These are phyloP conservation scores for Caradrina kadenii DNA, from an alignment of 2,888 invertebrate species.

Conservation along the genomic window DNA sequence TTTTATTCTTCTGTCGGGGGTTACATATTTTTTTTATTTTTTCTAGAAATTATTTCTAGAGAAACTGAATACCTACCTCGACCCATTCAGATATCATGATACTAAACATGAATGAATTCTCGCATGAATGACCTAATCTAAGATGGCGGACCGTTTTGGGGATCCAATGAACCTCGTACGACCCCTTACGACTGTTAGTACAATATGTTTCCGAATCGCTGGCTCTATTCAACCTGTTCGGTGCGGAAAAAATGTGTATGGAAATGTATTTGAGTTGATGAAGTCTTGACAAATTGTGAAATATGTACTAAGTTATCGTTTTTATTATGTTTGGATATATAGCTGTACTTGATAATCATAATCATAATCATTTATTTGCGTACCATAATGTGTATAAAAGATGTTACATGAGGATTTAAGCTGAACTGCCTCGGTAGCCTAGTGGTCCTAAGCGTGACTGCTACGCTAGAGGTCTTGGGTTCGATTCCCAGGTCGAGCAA, in stretches of 20 bases:
- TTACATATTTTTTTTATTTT: no score
- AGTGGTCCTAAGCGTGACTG: no score
- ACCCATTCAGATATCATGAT: constrained; percentile 18
- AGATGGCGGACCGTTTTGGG: constrained; percentile 17
- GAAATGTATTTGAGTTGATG: neutral
- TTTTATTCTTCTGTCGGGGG: no score
- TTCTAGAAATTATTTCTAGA: neutral
- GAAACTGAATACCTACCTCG: neutral
- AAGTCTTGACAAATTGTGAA: neutral
- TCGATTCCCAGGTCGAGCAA: no score
- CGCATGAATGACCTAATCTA: constrained; percentile 37
- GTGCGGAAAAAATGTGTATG: constrained; percentile 24
- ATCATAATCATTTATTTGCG: no score
- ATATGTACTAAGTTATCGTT: neutral
- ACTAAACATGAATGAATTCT: constrained; percentile 29
- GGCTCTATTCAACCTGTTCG: constrained; percentile 9
- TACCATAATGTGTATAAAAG: no score
- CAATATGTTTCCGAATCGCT: constrained; percentile 44
- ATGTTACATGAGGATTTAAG: no score
- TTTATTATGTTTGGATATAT: neutral
- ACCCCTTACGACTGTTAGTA: constrained; percentile 17
- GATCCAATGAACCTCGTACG: constrained; percentile 34
- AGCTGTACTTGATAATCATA: no score
- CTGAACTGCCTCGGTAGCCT: no score
- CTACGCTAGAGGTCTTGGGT: no score